phyloP scores from a whole-genome alignment of 2,888 invertebrate species.

The Cryptus viduatorius region DNA sequence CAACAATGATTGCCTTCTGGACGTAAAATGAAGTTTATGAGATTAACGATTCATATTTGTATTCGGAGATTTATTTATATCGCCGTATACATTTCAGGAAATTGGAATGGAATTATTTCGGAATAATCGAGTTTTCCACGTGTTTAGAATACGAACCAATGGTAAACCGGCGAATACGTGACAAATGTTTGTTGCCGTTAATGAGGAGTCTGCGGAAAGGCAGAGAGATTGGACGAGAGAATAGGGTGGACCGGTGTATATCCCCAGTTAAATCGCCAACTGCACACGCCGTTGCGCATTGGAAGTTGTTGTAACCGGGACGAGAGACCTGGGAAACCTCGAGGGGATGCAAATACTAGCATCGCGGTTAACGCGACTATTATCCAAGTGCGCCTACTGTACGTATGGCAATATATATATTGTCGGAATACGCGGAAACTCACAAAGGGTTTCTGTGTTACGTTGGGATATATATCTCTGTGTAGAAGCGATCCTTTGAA shows the following conservation, averaged over 20 bases:
- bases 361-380: slow-evolving; percentile 22
- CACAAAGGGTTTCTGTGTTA: slow-evolving; percentile 5
- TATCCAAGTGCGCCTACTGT: not conserved
- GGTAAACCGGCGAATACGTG: not conserved
- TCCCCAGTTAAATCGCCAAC: slow-evolving; percentile 24
- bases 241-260: not conserved
- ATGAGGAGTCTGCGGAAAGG: not conserved
- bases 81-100: not conserved
- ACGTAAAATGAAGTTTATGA: not conserved
- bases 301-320: slow-evolving; percentile 24
- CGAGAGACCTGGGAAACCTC: slow-evolving; percentile 22
- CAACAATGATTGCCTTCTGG: too few species aligned
- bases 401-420: slow-evolving; percentile 12
- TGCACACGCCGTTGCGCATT: not conserved
- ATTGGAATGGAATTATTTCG: not conserved
- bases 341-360: slow-evolving; percentile 22
- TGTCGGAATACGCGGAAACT: not conserved
- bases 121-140: not conserved
- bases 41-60: not conserved
- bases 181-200: slow-evolving; percentile 8
- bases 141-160: slow-evolving; percentile 13
- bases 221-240: slow-evolving; percentile 8
- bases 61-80: not conserved
- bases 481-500: too few species aligned
- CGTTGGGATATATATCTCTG: not conserved